Base-by-base conservation (phyloP, 2,888 invertebrate species). In the Drosophila trichaetosa region DNA sequence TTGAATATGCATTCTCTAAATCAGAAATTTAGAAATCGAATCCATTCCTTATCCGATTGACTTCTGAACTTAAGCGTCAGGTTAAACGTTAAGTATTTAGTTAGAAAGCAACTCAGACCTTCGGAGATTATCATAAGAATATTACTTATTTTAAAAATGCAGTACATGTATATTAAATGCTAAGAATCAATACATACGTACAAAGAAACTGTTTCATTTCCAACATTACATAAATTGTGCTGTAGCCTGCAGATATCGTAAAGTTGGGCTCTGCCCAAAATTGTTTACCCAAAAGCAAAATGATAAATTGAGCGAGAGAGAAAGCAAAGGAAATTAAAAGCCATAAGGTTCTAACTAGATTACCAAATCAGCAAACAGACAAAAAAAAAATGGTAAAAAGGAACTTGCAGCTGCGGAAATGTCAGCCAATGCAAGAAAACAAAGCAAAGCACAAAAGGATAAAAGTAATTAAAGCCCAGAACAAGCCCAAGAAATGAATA, bases 251-350 rank as follows among this genome's bases (percentile, higher is more conserved):
- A 21, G 66, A 66, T 62, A 76, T 63, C 46, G n/a, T 52, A 33
- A 27, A 38, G n/a, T 38, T 16, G 16, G 5, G 42, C 16, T 13
- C 8, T 5, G 38, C 42, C 24, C 65, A 48, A 56, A 56, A 62
- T 62, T 70, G 48, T 60, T 65, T 63, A 64, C 52, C 67, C 65
- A 46, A 62, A 57, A 61, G 53, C 66, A 60, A 70, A 75, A 86
- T 90, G 90, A 85, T 85, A 85, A 90, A 85, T 90, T 90, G 78
- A 73, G 72, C 73, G 66, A 68, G 64, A 69, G 70, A 72, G 68
- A 68, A 62, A 69, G 90, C 42, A 71, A 76, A 87, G 87, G 90
- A 87, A 87, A 87, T 90, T 89, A 87, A 90, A 87, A 82, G 80
- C 71, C 90, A 90, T 90, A 90, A 86, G 85, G 90, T 62, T 66